Conservation (phyloP, 2,888 invertebrate species). For the Exocentrus adspersus region DNA sequence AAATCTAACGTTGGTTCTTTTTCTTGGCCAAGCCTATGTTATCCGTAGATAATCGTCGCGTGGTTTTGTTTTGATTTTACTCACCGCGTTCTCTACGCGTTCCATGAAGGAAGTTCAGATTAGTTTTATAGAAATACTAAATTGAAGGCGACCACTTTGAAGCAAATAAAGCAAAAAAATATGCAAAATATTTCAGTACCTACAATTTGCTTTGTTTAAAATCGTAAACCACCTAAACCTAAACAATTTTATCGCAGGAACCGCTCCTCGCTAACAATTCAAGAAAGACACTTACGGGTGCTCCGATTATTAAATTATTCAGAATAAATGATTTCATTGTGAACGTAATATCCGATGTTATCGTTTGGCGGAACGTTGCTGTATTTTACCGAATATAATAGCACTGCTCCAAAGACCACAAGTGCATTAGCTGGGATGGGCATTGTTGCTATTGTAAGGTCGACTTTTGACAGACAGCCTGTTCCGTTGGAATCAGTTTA, state of each 20-base stretch:
- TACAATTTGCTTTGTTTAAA: too few relatives aligned
- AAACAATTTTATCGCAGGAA: constrained; percentile 10
- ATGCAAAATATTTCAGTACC: too few relatives aligned
- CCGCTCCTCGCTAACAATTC: constrained; percentile 9
- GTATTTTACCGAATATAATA: constrained; percentile 40
- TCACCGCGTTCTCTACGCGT: too few relatives aligned
- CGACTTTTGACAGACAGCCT: constrained; percentile 47
- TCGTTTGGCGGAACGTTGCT: constrained; percentile 34
- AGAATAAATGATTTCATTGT: constrained; percentile 34
- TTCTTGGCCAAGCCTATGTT: constrained; percentile 41
- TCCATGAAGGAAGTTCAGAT: too few relatives aligned
- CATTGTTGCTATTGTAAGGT: constrained; percentile 44
- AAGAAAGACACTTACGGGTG: constrained; percentile 2
- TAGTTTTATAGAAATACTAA: too few relatives aligned
- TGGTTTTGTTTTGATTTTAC: constrained; percentile 14
- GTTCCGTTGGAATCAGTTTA: constrained; percentile 23
- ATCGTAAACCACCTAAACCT: neutral
- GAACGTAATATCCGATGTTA: constrained; percentile 41
- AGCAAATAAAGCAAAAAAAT: too few relatives aligned
- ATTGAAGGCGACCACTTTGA: too few relatives aligned
- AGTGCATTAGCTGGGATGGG: constrained; percentile 45
- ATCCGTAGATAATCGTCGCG: constrained; percentile 34
- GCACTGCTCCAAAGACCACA: constrained; percentile 38
- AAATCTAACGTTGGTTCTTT: constrained; percentile 19
- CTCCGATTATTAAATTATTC: constrained; percentile 30